phyloP scores from a whole-genome alignment of 2,888 invertebrate species.

The Heteropelma amictum region DNA sequence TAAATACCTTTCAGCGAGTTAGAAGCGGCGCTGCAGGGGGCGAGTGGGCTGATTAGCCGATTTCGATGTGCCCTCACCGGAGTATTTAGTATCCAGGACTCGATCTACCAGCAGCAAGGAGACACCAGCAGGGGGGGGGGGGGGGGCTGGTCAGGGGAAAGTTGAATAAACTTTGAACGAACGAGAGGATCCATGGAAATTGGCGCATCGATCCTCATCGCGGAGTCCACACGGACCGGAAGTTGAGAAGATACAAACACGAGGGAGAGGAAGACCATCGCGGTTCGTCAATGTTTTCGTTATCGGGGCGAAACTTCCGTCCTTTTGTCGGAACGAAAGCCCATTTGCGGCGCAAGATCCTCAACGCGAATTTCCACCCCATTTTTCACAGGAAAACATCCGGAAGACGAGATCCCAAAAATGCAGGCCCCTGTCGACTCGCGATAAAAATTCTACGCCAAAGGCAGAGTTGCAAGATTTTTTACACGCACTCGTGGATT shows the following conservation, averaged over 20 bases:
- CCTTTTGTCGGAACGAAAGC: background rate
- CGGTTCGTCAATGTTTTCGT: background rate
- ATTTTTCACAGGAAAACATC: too few relatives aligned
- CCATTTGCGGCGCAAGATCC: too few relatives aligned
- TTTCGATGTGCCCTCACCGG: conserved; percentile 22
- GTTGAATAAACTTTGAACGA: conserved; percentile 18
- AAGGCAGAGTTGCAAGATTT: too few relatives aligned
- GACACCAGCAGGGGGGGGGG: background rate
- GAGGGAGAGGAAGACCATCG: background rate
- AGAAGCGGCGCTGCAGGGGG: conserved; percentile 70
- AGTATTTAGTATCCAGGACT: too few relatives aligned
- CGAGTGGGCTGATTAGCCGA: conserved; percentile 73
- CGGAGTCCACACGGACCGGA: conserved; percentile 39
- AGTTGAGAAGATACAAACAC: conserved; percentile 34
- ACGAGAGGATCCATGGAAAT: conserved; percentile 51
- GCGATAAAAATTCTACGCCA: too few relatives aligned
- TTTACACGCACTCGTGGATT: too few relatives aligned
- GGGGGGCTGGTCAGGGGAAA: too few relatives aligned
- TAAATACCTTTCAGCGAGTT: conserved; percentile 76
- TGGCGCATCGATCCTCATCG: conserved; percentile 51
- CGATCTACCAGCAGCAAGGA: too few relatives aligned
- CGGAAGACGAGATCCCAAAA: too few relatives aligned
- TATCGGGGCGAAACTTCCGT: background rate
- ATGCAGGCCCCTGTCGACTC: too few relatives aligned
- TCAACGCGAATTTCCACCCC: too few relatives aligned